phyloP scores from a whole-genome alignment of 2,113 vertebrate species.

The Hydropotes inermis region DNA sequence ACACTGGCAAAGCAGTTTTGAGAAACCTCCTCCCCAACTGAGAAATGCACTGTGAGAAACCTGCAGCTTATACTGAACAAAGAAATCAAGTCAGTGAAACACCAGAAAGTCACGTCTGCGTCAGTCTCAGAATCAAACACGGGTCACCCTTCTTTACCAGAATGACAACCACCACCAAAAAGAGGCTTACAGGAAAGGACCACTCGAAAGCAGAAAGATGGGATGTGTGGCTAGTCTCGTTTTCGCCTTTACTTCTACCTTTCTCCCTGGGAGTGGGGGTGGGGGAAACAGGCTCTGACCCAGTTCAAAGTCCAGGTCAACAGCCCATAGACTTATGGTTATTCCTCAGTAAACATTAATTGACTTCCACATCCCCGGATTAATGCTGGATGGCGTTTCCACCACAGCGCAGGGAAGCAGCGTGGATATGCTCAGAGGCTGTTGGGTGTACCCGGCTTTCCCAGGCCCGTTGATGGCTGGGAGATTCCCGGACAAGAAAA shows the following conservation, averaged over 20 bases:
- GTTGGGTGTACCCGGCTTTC: not conserved
- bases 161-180: not conserved
- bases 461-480: not conserved
- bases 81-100: slow-evolving; percentile 14
- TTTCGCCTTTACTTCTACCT: not conserved
- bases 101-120: not conserved
- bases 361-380: not conserved
- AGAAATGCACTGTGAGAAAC: slow-evolving; percentile 66
- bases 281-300: not conserved
- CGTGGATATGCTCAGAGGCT: not conserved
- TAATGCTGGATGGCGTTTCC: not conserved
- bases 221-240: not conserved
- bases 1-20: slow-evolving; percentile 67
- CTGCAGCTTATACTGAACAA: not conserved
- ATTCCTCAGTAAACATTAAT: not conserved
- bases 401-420: not conserved
- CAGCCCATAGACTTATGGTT: not conserved
- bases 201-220: not conserved
- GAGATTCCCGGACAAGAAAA: not conserved
- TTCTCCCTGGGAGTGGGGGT: not conserved
- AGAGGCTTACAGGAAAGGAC: slow-evolving; percentile 39
- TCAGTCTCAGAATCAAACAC: slow-evolving; percentile 13
- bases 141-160: slow-evolving; percentile 14
- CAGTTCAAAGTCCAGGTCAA: not conserved
- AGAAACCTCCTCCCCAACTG: slow-evolving; percentile 68